Percentiles rank a stretch among this genome's conserved stretches.
phyloP scores from a whole-genome alignment of 2,888 invertebrate species.

The Deilephila porcellus region DNA sequence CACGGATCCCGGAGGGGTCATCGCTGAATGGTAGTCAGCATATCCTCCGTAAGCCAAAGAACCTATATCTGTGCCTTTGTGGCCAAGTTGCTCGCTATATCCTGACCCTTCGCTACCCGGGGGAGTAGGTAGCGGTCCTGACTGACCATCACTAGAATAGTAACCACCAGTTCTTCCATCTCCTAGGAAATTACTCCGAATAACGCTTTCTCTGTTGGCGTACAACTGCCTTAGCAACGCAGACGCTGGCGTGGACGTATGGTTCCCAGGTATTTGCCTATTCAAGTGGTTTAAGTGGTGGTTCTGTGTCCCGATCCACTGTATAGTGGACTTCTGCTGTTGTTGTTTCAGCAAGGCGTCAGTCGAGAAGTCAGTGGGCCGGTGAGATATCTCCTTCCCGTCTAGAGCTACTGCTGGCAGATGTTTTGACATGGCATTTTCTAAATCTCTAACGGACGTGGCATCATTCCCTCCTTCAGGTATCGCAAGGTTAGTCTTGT shows the following conservation, averaged over 20 bases:
- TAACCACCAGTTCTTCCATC: conserved; percentile 79
- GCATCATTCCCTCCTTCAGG: conserved; percentile 75
- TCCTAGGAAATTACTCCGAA: conserved; percentile 91
- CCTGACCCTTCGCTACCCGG: conserved; percentile 93
- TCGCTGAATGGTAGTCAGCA: conserved; percentile 95
- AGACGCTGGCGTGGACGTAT: conserved; percentile 91
- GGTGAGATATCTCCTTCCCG: conserved; percentile 84
- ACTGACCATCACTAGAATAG: conserved; percentile 86
- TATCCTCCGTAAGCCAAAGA: conserved; percentile 85
- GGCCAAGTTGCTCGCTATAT: conserved; percentile 86
- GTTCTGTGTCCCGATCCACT: conserved; percentile 96
- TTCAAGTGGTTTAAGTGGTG: conserved; percentile 86
- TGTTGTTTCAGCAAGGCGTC: conserved; percentile 93
- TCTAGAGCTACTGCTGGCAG: conserved; percentile 86
- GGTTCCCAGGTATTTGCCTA: conserved; percentile 84
- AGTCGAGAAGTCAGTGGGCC: conserved; percentile 94
- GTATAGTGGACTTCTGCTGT: conserved; percentile 92
- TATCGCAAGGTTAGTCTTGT: conserved; percentile 71
- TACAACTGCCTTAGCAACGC: conserved; percentile 95
- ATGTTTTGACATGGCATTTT: conserved; percentile 98
- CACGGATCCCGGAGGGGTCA: conserved; percentile 99
- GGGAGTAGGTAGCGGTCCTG: conserved; percentile 93
- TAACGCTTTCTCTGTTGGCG: conserved; percentile 97
- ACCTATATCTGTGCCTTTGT: conserved; percentile 85
- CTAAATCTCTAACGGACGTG: conserved; percentile 94